Percentiles rank a stretch among this genome's conserved stretches.
Conservation (phyloP, 2,113 vertebrate species). For the Saccopteryx bilineata region DNA sequence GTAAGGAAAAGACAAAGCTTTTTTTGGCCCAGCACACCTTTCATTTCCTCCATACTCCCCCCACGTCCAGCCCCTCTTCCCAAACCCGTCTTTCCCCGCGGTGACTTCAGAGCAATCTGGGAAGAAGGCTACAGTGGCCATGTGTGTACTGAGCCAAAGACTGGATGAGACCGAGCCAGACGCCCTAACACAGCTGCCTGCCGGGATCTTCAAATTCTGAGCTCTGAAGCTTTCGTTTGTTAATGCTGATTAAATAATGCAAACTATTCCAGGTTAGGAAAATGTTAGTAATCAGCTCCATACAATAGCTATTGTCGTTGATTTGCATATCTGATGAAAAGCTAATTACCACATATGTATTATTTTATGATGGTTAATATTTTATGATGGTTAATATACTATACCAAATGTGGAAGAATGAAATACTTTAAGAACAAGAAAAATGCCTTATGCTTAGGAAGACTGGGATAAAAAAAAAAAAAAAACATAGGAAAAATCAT, state of each 20-base stretch:
- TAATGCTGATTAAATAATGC: constrained; percentile 71
- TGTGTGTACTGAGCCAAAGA: neutral
- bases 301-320: constrained; percentile 43
- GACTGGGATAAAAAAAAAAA: neutral
- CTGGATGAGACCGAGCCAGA: neutral
- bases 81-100: neutral
- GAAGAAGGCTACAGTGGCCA: neutral
- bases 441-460: neutral
- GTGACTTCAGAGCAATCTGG: neutral
- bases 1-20: neutral
- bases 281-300: constrained; percentile 67
- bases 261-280: constrained; percentile 66
- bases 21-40: neutral
- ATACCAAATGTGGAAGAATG: neutral
- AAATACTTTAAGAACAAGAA: constrained; percentile 31
- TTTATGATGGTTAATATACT: constrained; percentile 51
- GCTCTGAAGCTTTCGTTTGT: neutral
- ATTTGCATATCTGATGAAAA: constrained; percentile 70
- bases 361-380: constrained; percentile 63
- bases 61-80: neutral
- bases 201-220: neutral
- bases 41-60: neutral
- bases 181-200: neutral
- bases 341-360: constrained; percentile 61
- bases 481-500: neutral